phyloP scores from a whole-genome alignment of 2,113 vertebrate genomes.

The Mobula hypostoma region DNA sequence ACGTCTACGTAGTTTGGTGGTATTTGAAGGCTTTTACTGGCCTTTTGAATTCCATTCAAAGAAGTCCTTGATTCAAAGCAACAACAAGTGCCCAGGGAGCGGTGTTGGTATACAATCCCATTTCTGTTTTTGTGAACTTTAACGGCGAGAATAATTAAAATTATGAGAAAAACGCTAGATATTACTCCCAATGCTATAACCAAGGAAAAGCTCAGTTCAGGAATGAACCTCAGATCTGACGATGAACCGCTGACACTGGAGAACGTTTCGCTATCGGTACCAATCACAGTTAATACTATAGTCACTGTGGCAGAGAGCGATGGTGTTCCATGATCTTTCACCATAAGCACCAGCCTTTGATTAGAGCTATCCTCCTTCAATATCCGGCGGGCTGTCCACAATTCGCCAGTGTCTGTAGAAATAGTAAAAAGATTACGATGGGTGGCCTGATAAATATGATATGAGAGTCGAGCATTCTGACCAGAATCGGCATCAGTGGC shows the following conservation, averaged over 20 bases:
- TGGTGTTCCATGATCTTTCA: constrained; percentile 50
- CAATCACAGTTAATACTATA: constrained; percentile 49
- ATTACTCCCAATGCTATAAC: not conserved
- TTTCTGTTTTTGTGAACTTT: not conserved
- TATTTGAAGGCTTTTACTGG: constrained; percentile 67
- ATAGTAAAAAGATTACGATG: constrained; percentile 5
- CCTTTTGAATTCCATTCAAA: constrained; percentile 58
- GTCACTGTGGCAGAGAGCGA: constrained; percentile 53
- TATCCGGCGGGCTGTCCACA: constrained; percentile 7
- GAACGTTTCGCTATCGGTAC: constrained; percentile 51
- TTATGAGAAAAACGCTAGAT: constrained; percentile 51
- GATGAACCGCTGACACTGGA: constrained; percentile 54
- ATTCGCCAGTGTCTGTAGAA: not conserved
- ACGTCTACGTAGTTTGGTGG: constrained; percentile 70
- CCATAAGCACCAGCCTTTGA: constrained; percentile 43
- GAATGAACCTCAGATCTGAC: constrained; percentile 54
- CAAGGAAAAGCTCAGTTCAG: constrained; percentile 51
- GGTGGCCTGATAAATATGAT: not conserved
- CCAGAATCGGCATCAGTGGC: constrained; percentile 51
- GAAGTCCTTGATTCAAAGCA: constrained; percentile 62
- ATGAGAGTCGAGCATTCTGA: not conserved
- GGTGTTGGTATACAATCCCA: not conserved
- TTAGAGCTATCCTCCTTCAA: constrained; percentile 27
- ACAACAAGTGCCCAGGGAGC: constrained; percentile 54
- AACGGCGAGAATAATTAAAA: constrained; percentile 50